phyloP scores from a whole-genome alignment of 2,113 vertebrate genomes.

The Alces alces region DNA sequence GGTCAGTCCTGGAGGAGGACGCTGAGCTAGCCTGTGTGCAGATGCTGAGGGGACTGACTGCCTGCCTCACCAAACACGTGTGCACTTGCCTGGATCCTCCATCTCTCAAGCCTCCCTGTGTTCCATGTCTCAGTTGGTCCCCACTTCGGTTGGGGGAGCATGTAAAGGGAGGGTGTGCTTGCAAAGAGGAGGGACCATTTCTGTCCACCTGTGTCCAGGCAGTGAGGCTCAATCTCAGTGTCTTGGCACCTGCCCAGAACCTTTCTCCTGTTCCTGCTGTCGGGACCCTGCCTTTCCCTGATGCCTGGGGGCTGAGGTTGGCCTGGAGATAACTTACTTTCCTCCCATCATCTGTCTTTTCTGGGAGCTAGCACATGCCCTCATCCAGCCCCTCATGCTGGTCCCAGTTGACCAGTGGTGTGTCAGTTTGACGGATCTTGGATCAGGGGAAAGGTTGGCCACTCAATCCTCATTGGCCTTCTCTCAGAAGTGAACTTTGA shows the following conservation, averaged over 20 bases:
- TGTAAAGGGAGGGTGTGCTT: not conserved
- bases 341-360: not conserved
- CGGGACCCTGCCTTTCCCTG: not conserved
- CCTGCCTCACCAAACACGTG: fast-evolving
- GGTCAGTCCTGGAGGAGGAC: no score
- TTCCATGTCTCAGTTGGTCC: fast-evolving
- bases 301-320: not conserved
- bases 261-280: fast-evolving
- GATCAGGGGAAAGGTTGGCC: not conserved
- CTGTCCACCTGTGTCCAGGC: not conserved
- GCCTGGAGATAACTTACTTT: not conserved
- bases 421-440: not conserved
- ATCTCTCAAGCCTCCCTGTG: not conserved
- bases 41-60: no score
- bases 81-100: not conserved
- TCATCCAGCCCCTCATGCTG: no score
- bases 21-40: not conserved
- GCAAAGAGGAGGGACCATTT: not conserved
- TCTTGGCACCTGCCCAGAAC: not conserved
- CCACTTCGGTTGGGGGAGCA: not conserved
- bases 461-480: not conserved
- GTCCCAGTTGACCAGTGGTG: not conserved
- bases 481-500: not conserved
- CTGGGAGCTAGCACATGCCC: not conserved
- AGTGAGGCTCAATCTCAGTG: not conserved